Conservation (phyloP, 2,888 invertebrate species). For the Sicus ferrugineus region DNA sequence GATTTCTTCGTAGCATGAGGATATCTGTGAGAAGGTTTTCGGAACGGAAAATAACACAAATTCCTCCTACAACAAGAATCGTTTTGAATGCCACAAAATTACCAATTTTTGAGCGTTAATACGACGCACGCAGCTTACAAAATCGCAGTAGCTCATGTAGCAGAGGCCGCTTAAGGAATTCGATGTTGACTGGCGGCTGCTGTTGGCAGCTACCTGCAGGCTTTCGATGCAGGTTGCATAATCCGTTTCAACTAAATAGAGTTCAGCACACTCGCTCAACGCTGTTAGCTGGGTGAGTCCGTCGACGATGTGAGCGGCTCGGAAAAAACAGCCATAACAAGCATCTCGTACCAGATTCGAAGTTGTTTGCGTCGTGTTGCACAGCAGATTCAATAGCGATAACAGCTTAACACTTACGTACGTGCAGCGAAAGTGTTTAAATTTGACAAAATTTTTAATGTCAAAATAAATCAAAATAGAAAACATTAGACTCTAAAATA, state of each 20-base stretch:
- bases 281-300: conserved; percentile 68
- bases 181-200: conserved; percentile 41
- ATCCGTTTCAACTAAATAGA: conserved; percentile 67
- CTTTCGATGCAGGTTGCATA: conserved; percentile 67
- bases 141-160: conserved; percentile 70
- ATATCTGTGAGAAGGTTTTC: conserved; percentile 48
- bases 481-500: too few relatives aligned
- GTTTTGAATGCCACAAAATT: conserved; percentile 45
- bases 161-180: conserved; percentile 56
- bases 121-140: conserved; percentile 69
- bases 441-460: background rate
- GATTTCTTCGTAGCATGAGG: conserved; percentile 47
- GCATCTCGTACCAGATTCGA: conserved; percentile 69
- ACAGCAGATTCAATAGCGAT: conserved; percentile 70
- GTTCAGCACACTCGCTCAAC: conserved; percentile 67
- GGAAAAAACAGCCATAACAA: conserved; percentile 72
- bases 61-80: background rate
- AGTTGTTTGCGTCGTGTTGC: conserved; percentile 72
- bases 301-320: conserved; percentile 66
- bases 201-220: conserved; percentile 60
- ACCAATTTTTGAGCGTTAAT: conserved; percentile 69
- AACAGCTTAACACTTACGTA: conserved; percentile 52
- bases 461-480: background rate
- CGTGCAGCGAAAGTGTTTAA: background rate
- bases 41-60: background rate